Evolutionary conservation across 1,140 invertebrate genomes (phyloP).

Genomic region (Druon quercuslanigerum): DNA sequence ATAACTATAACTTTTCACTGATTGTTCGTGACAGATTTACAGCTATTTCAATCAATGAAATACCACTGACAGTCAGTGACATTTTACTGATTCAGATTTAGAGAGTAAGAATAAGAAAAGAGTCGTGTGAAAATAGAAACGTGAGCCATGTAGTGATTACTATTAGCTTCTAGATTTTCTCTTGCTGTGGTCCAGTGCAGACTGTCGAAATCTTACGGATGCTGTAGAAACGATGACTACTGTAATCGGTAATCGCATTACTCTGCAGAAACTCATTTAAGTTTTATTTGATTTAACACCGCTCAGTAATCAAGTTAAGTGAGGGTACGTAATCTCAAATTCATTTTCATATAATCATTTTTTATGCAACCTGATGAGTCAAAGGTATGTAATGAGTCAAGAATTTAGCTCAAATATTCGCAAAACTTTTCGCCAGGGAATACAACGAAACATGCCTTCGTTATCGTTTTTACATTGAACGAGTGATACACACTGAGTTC

Average conservation of each 20-base stretch:
- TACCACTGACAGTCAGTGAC: too few relatives aligned
- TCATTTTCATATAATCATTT: not conserved
- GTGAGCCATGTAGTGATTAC: not conserved
- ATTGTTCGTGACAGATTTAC: too few relatives aligned
- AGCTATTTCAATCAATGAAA: too few relatives aligned
- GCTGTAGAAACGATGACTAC: not conserved
- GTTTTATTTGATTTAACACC: not conserved
- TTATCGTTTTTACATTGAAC: too few relatives aligned
- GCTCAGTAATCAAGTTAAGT: not conserved
- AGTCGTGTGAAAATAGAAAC: not conserved
- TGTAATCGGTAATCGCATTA: slow-evolving; percentile 4
- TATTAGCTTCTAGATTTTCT: not conserved
- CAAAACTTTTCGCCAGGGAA: too few relatives aligned
- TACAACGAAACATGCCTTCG: too few relatives aligned
- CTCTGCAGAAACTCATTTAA: not conserved
- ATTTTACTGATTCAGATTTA: too few relatives aligned
- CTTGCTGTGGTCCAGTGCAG: not conserved
- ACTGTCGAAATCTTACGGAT: slow-evolving; percentile 10
- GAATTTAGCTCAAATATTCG: too few relatives aligned
- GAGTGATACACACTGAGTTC: too few relatives aligned
- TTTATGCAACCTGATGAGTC: not conserved
- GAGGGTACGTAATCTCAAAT: not conserved
- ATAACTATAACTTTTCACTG: too few relatives aligned
- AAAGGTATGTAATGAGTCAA: not conserved
- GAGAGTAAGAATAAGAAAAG: too few relatives aligned